Percentiles rank a stretch among this genome's conserved stretches.
phyloP scores from a whole-genome alignment of 2,113 vertebrate genomes.

The Electrona antarctica region DNA sequence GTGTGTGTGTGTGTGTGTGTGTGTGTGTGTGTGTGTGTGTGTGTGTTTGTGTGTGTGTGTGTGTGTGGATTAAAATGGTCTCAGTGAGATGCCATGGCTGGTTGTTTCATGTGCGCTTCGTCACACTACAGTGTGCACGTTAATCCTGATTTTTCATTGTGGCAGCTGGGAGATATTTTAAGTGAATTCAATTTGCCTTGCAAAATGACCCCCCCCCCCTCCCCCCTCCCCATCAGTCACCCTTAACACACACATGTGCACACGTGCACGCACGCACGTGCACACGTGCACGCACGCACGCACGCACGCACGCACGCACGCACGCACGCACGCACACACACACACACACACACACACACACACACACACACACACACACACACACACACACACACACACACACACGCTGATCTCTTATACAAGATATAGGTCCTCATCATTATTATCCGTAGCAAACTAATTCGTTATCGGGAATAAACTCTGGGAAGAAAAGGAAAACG shows the following conservation, averaged over 20 bases:
- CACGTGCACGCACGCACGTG: background rate
- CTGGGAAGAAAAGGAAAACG: background rate
- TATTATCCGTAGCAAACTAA: slow-evolving; percentile 10
- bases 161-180: slow-evolving; percentile 29
- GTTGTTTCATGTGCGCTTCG: slow-evolving; percentile 26
- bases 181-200: slow-evolving; percentile 12
- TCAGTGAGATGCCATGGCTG: too few relatives aligned
- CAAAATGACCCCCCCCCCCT: background rate
- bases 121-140: slow-evolving; percentile 15
- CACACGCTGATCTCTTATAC: slow-evolving; percentile 19
- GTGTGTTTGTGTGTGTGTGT: too few relatives aligned
- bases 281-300: slow-evolving; percentile 1
- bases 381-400: slow-evolving; percentile 4
- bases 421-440: background rate
- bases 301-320: background rate
- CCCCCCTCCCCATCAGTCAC: too few relatives aligned
- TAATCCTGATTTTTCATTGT: slow-evolving; percentile 26
- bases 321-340: background rate
- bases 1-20: too few relatives aligned
- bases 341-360: background rate
- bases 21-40: too few relatives aligned
- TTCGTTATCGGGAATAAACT: background rate
- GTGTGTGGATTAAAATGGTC: too few relatives aligned
- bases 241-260: background rate
- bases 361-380: slow-evolving; percentile 4